phyloP scores from a whole-genome alignment of 2,113 vertebrate species.

The Otolemur garnettii region DNA sequence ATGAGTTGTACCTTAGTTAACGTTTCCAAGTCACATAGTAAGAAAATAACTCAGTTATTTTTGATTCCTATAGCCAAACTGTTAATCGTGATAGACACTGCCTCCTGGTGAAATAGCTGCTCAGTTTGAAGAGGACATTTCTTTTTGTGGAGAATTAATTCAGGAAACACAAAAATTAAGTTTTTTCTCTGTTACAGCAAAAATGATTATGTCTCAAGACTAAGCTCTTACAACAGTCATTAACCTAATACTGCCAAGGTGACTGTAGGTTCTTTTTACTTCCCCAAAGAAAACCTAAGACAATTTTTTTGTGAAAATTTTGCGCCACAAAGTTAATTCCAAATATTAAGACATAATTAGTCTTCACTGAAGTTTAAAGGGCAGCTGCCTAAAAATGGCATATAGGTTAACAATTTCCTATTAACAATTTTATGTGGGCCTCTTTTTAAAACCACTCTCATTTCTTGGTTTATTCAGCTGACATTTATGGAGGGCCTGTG shows the following conservation, averaged over 20 bases:
- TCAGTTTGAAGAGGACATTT: not conserved
- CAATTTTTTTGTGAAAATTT: not conserved
- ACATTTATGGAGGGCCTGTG: not conserved
- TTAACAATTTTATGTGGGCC: not conserved
- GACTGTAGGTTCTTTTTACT: not conserved
- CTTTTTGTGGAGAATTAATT: not conserved
- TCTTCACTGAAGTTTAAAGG: not conserved
- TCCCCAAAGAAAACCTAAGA: slow-evolving; percentile 2
- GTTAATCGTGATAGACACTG: not conserved
- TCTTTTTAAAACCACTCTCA: not conserved
- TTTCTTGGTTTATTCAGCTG: not conserved
- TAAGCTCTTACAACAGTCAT: not conserved
- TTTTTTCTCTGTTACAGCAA: not conserved
- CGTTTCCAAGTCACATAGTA: not conserved
- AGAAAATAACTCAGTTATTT: slow-evolving; percentile 11
- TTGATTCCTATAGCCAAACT: not conserved
- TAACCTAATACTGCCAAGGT: not conserved
- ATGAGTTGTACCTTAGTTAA: slow-evolving; percentile 4
- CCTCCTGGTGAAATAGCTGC: not conserved
- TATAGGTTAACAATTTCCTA: not conserved
- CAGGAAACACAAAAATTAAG: slow-evolving; percentile 22
- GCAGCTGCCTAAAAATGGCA: not conserved
- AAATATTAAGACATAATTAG: slow-evolving; percentile 1
- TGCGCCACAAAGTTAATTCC: not conserved
- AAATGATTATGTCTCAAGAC: not conserved